These are phyloP conservation scores for Morelia viridis DNA, from an alignment of 2,797 vertebrate genomes.

Conservation along the genomic window DNA sequence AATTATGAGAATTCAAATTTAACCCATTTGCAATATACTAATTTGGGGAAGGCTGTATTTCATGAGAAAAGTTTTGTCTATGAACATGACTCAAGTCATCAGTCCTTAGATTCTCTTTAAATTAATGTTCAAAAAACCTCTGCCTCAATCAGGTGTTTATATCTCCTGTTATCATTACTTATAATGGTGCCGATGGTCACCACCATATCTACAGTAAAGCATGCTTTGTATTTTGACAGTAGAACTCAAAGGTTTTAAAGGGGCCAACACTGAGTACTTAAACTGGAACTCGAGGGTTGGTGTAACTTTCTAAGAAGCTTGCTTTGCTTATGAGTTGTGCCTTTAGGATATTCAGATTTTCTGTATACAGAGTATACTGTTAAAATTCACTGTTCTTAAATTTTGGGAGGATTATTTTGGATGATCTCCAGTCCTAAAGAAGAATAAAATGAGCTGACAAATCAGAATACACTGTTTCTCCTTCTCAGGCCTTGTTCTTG, in stretches of 20 bases:
- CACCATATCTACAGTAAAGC: conserved; percentile 26
- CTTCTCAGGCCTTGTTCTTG: background rate
- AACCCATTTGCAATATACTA: background rate
- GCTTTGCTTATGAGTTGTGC: conserved; percentile 14
- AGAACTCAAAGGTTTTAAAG: conserved; percentile 6
- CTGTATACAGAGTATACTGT: conserved; percentile 12
- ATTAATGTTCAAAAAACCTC: background rate
- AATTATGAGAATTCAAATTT: background rate
- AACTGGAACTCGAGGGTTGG: conserved; percentile 11
- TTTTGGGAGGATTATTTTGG: conserved; percentile 26
- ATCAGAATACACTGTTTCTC: background rate
- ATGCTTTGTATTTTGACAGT: background rate
- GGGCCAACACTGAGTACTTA: rapidly evolving
- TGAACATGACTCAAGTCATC: background rate
- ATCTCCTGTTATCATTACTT: conserved; percentile 10
- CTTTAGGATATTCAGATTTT: conserved; percentile 26
- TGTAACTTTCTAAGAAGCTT: conserved; percentile 25
- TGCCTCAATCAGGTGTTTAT: background rate
- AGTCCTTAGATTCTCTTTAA: background rate
- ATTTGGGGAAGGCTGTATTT: background rate
- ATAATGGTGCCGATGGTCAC: background rate
- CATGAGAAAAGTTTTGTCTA: background rate
- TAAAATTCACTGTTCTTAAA: conserved; percentile 1
- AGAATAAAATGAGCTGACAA: background rate
- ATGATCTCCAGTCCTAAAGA: background rate